Evolutionary conservation across 37 sponge, comb jelly and placozoan genomes (phyloP).

Genomic region (Chondrosia reniformis): DNA sequence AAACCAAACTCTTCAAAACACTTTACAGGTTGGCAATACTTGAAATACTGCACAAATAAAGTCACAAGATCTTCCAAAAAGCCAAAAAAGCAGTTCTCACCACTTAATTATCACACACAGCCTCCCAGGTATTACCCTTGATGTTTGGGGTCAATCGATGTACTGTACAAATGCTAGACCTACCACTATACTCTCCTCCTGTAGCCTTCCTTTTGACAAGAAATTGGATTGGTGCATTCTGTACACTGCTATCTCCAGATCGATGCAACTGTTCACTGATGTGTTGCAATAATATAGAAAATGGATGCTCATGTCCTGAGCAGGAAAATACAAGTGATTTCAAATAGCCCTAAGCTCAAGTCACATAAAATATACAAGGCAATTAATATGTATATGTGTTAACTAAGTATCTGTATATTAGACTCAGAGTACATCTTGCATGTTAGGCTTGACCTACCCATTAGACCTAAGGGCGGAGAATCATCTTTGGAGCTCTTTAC

Average conservation of each 20-base stretch:
- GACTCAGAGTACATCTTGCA: not conserved
- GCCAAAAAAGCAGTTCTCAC: not conserved
- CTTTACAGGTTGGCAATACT: no score
- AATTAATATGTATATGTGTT: not conserved
- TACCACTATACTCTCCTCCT: not conserved
- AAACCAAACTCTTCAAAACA: no score
- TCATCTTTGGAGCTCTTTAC: slow-evolving; percentile 59
- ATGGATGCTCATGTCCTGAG: slow-evolving; percentile 61
- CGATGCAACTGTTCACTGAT: slow-evolving; percentile 51
- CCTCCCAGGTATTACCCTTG: no score
- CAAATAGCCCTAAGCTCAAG: no score
- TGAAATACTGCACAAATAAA: no score
- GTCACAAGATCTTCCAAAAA: no score
- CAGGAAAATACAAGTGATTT: no score
- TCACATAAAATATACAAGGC: not conserved
- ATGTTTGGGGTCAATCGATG: no score
- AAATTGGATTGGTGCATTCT: slow-evolving; percentile 47
- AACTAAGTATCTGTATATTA: not conserved
- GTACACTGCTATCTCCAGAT: slow-evolving; percentile 27
- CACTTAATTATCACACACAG: no score
- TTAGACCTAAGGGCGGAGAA: slow-evolving; percentile 4
- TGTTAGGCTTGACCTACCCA: no score
- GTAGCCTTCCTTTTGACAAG: slow-evolving; percentile 46
- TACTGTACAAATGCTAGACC: no score
- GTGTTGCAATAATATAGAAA: slow-evolving; percentile 55